Percentiles rank a stretch among this genome's conserved stretches.
Conservation (phyloP, 2,888 invertebrate species). For the Aleiodes testaceus region DNA sequence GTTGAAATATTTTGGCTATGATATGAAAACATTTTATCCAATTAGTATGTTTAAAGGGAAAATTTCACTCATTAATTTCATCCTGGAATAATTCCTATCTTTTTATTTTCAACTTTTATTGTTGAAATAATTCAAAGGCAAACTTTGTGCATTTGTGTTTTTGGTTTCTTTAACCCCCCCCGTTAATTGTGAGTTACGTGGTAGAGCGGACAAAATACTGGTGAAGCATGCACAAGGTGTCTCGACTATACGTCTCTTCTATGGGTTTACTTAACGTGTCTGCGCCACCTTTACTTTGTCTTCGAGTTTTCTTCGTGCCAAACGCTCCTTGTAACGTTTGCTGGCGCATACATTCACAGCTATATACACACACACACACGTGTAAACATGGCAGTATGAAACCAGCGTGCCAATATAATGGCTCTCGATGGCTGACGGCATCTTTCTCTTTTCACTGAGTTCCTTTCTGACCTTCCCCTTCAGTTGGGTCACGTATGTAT, state of each 20-base stretch:
- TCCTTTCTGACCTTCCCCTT: slow-evolving; percentile 55
- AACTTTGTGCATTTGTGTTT: too few relatives aligned
- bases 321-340: slow-evolving; percentile 57
- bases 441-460: slow-evolving; percentile 56
- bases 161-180: too few relatives aligned
- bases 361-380: slow-evolving; percentile 42
- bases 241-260: slow-evolving; percentile 23
- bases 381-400: slow-evolving; percentile 16
- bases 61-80: too few relatives aligned
- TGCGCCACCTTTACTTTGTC: slow-evolving; percentile 34
- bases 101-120: too few relatives aligned
- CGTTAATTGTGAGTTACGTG: slow-evolving; percentile 19
- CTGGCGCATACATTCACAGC: slow-evolving; percentile 56
- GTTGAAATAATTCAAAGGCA: too few relatives aligned
- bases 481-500: slow-evolving; percentile 49
- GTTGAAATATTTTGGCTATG: too few relatives aligned
- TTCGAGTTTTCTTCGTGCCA: slow-evolving; percentile 54
- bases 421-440: slow-evolving; percentile 53
- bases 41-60: too few relatives aligned
- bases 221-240: slow-evolving; percentile 5
- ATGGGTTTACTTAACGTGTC: slow-evolving; percentile 34
- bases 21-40: too few relatives aligned
- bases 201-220: slow-evolving; percentile 2
- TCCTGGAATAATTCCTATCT: too few relatives aligned
- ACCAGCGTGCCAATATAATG: slow-evolving; percentile 58